These are phyloP conservation scores for Drepana arcuata DNA, from an alignment of 1,140 invertebrate genomes.

Conservation along the genomic window DNA sequence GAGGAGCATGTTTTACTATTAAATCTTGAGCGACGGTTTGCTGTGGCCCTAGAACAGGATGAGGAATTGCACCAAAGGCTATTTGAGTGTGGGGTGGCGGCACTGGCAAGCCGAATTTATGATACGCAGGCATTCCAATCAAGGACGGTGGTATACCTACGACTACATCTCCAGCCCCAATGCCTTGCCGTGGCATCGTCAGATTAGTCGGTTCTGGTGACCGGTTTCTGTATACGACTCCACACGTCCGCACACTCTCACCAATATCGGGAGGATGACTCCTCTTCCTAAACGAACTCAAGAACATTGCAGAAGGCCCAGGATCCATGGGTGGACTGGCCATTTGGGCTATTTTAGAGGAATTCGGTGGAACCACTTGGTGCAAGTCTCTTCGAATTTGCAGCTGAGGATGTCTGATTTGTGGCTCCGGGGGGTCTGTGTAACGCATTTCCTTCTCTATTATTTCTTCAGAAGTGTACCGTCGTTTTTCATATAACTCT, in stretches of 20 bases:
- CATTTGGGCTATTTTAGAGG: slow-evolving; percentile 64
- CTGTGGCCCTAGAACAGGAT: slow-evolving; percentile 53
- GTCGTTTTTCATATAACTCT: slow-evolving; percentile 67
- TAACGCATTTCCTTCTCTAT: slow-evolving; percentile 68
- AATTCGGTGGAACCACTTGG: slow-evolving; percentile 59
- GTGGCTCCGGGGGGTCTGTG: slow-evolving; percentile 48
- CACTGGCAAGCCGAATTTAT: slow-evolving; percentile 64
- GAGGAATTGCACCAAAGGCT: slow-evolving; percentile 44
- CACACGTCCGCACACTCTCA: slow-evolving; percentile 55
- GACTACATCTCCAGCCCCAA: slow-evolving; percentile 41
- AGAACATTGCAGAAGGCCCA: slow-evolving; percentile 68
- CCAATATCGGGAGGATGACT: slow-evolving; percentile 64
- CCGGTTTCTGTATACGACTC: slow-evolving; percentile 52
- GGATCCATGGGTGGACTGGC: slow-evolving; percentile 68
- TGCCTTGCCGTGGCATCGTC: slow-evolving; percentile 52
- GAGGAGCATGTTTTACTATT: slow-evolving; percentile 64
- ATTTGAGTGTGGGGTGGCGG: slow-evolving; percentile 66
- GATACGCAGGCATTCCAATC: slow-evolving; percentile 54
- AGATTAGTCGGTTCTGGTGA: slow-evolving; percentile 70
- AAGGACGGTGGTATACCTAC: slow-evolving; percentile 51
- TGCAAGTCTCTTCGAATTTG: slow-evolving; percentile 82
- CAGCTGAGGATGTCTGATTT: slow-evolving; percentile 64
- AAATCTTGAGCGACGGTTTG: slow-evolving; percentile 67
- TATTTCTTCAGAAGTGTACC: slow-evolving; percentile 71
- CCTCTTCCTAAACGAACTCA: slow-evolving; percentile 70